Percentiles rank a stretch among this genome's conserved stretches.
Evolutionary conservation across 2,888 invertebrate genomes (phyloP).

Genomic region (Apodemia duryi): DNA sequence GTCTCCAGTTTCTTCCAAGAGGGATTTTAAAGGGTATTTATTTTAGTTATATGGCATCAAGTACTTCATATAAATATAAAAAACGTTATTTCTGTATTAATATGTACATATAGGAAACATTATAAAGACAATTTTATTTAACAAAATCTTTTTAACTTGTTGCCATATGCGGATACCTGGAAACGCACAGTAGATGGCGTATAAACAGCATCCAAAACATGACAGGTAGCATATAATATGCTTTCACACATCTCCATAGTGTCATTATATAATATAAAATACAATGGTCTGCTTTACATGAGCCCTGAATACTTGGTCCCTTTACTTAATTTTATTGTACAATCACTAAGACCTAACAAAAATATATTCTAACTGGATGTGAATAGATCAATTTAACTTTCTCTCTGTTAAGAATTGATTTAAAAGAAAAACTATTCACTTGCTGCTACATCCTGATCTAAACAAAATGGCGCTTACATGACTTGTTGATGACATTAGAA

Average conservation of each 20-base stretch:
- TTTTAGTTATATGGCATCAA: conserved; percentile 33
- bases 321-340: too few relatives aligned
- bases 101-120: neutral
- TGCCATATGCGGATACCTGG: conserved; percentile 70
- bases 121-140: neutral
- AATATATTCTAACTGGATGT: too few relatives aligned
- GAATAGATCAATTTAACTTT: too few relatives aligned
- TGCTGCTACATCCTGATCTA: too few relatives aligned
- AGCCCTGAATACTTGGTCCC: too few relatives aligned
- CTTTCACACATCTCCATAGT: conserved; percentile 44
- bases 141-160: conserved; percentile 41
- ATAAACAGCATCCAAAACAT: conserved; percentile 45
- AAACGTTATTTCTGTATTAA: neutral
- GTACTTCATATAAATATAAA: conserved; percentile 17
- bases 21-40: conserved; percentile 43
- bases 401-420: too few relatives aligned
- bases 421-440: too few relatives aligned
- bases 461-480: too few relatives aligned
- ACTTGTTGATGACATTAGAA: too few relatives aligned
- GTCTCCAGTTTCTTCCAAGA: conserved; percentile 48
- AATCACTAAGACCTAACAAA: too few relatives aligned
- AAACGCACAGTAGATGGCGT: conserved; percentile 69
- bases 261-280: neutral
- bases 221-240: conserved; percentile 41
- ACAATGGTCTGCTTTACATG: too few relatives aligned